Conservation (phyloP, 2,113 vertebrate species). For the Gorsachius goisagi region DNA sequence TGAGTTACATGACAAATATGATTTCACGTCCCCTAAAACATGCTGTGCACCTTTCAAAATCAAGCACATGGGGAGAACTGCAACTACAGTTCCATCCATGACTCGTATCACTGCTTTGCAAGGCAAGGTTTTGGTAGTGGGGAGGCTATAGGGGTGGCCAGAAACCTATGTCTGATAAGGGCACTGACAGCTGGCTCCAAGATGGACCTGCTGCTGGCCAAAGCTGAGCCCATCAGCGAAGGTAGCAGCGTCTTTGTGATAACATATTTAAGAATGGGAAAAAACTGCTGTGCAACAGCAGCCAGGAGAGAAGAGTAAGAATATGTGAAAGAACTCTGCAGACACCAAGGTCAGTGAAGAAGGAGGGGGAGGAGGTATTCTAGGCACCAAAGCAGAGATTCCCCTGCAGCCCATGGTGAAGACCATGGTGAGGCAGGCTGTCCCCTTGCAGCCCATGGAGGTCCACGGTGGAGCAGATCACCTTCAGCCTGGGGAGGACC, state of each 20-base stretch:
- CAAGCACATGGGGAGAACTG: neutral
- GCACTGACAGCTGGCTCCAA: neutral
- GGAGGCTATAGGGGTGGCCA: neutral
- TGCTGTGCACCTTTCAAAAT: neutral
- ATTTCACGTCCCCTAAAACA: neutral
- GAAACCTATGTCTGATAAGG: too few species aligned
- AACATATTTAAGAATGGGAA: too few species aligned
- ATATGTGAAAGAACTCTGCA: neutral
- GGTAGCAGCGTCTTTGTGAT: neutral
- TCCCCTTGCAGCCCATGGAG: too few species aligned
- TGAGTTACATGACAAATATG: neutral
- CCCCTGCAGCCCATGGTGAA: too few species aligned
- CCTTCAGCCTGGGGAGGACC: too few species aligned
- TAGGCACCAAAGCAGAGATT: neutral
- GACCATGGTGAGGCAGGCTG: too few species aligned
- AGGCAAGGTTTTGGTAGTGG: neutral
- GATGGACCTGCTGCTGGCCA: neutral
- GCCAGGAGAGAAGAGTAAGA: neutral
- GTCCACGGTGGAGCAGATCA: too few species aligned
- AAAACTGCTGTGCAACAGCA: neutral
- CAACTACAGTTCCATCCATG: neutral
- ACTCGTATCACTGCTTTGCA: neutral
- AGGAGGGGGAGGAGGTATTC: neutral
- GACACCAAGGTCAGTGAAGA: neutral
- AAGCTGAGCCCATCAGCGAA: neutral